Evolutionary conservation across 2,888 invertebrate genomes (phyloP).

Genomic region (Pristionchus mayeri): DNA sequence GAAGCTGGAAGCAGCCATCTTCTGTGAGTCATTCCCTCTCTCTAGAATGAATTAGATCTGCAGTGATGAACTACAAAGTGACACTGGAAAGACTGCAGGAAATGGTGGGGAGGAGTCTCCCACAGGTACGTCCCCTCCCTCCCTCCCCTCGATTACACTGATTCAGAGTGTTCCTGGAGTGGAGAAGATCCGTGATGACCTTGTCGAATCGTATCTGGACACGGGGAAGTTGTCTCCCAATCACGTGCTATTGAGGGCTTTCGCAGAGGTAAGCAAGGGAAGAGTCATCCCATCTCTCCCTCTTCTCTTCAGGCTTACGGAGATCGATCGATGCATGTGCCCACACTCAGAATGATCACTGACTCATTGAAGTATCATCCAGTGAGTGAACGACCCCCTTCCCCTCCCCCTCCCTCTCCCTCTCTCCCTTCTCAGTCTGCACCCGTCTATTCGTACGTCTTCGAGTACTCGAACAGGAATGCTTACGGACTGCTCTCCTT

Average conservation of each 20-base stretch:
- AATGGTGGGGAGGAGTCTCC: conserved; percentile 29
- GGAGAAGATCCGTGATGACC: conserved; percentile 19
- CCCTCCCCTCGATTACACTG: background rate
- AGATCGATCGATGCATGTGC: conserved; percentile 43
- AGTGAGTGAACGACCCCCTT: background rate
- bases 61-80: conserved; percentile 44
- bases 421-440: background rate
- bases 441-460: conserved; percentile 43
- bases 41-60: background rate
- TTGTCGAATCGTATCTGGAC: conserved; percentile 30
- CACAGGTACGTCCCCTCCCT: background rate
- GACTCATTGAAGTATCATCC: conserved; percentile 31
- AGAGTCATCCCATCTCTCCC: too few species aligned
- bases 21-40: conserved; percentile 42
- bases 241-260: conserved; percentile 4
- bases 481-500: conserved; percentile 14
- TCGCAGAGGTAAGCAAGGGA: conserved; percentile 32
- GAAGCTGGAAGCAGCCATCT: conserved; percentile 39
- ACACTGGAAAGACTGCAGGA: conserved; percentile 25
- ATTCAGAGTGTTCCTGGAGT: conserved; percentile 2
- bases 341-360: conserved; percentile 37
- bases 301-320: conserved; percentile 32
- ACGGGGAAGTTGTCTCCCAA: conserved; percentile 36
- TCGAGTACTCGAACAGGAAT: conserved; percentile 29
- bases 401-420: background rate